Conservation (phyloP, 92 coral and sea anemone species). For the Palythoa caribaeorum region DNA sequence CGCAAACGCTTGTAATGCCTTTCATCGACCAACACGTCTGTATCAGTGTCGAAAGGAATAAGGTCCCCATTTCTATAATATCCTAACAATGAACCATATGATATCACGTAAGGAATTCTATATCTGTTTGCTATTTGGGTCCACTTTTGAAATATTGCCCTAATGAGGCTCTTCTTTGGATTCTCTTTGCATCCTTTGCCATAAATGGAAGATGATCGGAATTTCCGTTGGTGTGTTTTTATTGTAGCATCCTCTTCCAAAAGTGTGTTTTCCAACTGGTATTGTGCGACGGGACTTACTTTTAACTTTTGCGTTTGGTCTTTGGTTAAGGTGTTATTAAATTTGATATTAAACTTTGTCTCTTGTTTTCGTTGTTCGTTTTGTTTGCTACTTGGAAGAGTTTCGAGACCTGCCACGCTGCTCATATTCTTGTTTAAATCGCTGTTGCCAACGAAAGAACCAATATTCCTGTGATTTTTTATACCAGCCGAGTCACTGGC, state of each 20-base stretch:
- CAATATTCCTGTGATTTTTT: neutral
- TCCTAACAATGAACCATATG: conserved; percentile 46
- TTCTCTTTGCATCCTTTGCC: conserved; percentile 49
- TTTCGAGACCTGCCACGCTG: neutral
- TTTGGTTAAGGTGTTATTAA: neutral
- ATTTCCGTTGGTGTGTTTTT: conserved; percentile 19
- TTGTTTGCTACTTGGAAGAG: neutral
- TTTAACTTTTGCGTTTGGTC: neutral
- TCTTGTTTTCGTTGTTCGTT: neutral
- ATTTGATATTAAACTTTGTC: neutral
- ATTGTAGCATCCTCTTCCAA: conserved; percentile 27
- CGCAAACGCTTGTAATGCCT: neutral
- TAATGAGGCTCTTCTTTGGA: conserved; percentile 8
- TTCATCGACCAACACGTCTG: conserved; percentile 25
- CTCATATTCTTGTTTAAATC: neutral
- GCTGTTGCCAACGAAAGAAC: neutral
- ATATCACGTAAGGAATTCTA: conserved; percentile 24
- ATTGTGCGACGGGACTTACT: conserved; percentile 9
- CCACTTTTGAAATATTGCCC: conserved; percentile 22
- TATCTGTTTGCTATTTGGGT: conserved; percentile 2
- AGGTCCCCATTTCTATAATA: conserved; percentile 36
- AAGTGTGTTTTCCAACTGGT: neutral
- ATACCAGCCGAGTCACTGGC: neutral
- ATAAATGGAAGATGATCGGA: conserved; percentile 9
- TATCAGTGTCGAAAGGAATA: conserved; percentile 44